A percentile compares a stretch with the other conserved stretches of the same genome.
Evolutionary conservation across 1,140 invertebrate genomes (phyloP).

Genomic region (Anoplolepis gracilipes): DNA sequence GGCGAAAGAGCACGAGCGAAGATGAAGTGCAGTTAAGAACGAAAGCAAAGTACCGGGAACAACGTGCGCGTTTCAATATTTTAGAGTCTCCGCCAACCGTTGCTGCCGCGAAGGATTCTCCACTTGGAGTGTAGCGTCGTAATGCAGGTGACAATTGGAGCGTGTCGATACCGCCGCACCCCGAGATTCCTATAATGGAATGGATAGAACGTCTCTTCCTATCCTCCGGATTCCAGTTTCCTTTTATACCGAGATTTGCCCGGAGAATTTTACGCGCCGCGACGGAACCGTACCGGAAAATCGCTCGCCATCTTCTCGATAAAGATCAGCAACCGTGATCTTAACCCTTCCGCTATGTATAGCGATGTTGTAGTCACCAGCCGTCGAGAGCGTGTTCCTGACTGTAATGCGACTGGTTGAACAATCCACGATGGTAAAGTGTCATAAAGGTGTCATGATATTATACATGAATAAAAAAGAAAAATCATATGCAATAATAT

Average conservation of each 20-base stretch:
- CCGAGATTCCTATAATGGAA: constrained; percentile 75
- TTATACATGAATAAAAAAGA: not conserved
- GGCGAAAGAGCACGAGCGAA: constrained; percentile 53
- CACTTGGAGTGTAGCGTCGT: constrained; percentile 49
- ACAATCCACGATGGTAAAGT: not conserved
- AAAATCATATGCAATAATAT: not conserved
- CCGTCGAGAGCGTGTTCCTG: not conserved
- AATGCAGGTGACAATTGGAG: constrained; percentile 77
- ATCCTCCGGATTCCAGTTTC: constrained; percentile 51
- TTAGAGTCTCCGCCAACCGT: constrained; percentile 63
- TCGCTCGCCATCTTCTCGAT: constrained; percentile 63
- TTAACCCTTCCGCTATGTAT: constrained; percentile 43
- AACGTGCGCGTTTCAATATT: constrained; percentile 77
- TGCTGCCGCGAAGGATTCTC: constrained; percentile 42
- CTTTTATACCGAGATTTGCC: constrained; percentile 63
- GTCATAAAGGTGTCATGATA: not conserved
- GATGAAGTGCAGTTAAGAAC: constrained; percentile 28
- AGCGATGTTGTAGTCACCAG: constrained; percentile 11
- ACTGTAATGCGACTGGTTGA: constrained; percentile 11
- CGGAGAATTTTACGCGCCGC: constrained; percentile 77
- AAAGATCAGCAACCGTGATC: constrained; percentile 66
- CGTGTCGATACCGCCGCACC: constrained; percentile 69
- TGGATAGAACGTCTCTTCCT: constrained; percentile 58
- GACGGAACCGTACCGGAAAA: constrained; percentile 62
- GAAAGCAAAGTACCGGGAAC: constrained; percentile 58